A percentile compares a stretch with the other conserved stretches of the same genome.
phyloP scores from a whole-genome alignment of 1,140 invertebrate genomes.

The Nilaparvata lugens region DNA sequence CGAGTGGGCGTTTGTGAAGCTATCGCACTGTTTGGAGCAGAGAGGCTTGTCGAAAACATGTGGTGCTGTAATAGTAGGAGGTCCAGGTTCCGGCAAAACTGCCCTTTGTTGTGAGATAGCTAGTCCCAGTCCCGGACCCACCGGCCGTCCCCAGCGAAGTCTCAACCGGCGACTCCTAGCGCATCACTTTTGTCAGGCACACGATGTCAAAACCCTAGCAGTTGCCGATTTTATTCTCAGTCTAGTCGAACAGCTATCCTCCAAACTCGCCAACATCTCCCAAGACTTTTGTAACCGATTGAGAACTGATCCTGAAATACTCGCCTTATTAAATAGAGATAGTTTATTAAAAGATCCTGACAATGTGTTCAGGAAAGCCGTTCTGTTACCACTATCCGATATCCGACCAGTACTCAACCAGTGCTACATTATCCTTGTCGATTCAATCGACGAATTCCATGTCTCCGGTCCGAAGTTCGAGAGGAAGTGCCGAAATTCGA shows the following conservation, averaged over 20 bases:
- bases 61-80: slow-evolving; percentile 75
- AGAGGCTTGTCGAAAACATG: slow-evolving; percentile 63
- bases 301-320: slow-evolving; percentile 38
- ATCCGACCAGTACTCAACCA: slow-evolving; percentile 72
- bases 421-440: slow-evolving; percentile 76
- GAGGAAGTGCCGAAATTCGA: slow-evolving; percentile 30
- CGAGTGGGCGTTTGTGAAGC: slow-evolving; percentile 91
- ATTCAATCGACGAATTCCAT: slow-evolving; percentile 77
- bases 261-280: slow-evolving; percentile 34
- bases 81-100: slow-evolving; percentile 81
- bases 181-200: slow-evolving; percentile 70
- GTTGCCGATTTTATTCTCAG: slow-evolving; percentile 74
- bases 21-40: slow-evolving; percentile 83
- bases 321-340: slow-evolving; percentile 56
- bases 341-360: slow-evolving; percentile 75
- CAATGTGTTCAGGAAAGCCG: slow-evolving; percentile 78
- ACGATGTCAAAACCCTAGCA: slow-evolving; percentile 53
- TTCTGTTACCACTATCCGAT: slow-evolving; percentile 78
- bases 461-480: slow-evolving; percentile 16
- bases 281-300: slow-evolving; percentile 48
- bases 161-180: slow-evolving; percentile 68
- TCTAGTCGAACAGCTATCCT: slow-evolving; percentile 60
- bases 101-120: slow-evolving; percentile 77
- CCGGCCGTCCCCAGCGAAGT: slow-evolving; percentile 54
- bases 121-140: slow-evolving; percentile 53